Evolutionary conservation across 2,113 vertebrate genomes (phyloP).

Genomic region (Smithornis capensis): DNA sequence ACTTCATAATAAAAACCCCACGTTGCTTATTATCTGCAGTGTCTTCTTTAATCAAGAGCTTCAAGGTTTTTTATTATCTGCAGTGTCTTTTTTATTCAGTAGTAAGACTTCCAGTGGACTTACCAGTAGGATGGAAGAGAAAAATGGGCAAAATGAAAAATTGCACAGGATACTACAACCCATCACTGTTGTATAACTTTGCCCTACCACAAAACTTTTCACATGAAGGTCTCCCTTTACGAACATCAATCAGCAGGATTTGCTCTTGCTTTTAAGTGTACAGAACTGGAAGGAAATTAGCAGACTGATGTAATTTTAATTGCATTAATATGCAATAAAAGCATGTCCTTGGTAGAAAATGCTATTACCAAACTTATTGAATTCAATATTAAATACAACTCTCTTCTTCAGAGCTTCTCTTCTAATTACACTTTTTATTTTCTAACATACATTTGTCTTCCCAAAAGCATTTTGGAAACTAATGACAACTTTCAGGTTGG

Average conservation of each 20-base stretch:
- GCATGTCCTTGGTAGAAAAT: conserved; percentile 11
- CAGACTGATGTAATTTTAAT: conserved; percentile 55
- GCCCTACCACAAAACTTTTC: background rate
- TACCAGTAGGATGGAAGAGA: background rate
- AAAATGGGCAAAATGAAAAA: background rate
- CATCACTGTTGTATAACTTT: background rate
- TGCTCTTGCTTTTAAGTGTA: conserved; percentile 9
- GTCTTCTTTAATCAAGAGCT: background rate
- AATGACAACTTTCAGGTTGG: conserved; percentile 56
- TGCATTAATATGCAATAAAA: conserved; percentile 60
- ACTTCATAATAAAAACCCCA: background rate
- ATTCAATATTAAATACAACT: conserved; percentile 56
- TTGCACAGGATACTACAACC: background rate
- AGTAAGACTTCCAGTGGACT: background rate
- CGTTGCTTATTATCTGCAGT: background rate
- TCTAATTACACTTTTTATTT: conserved; percentile 56
- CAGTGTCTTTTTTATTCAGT: background rate
- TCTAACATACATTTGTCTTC: conserved; percentile 27
- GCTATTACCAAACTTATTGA: background rate
- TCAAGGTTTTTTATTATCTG: background rate
- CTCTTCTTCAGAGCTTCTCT: background rate
- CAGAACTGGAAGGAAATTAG: conserved; percentile 30
- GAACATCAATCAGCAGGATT: background rate
- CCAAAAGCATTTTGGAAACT: conserved; percentile 59
- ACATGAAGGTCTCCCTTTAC: background rate